Conservation (phyloP, 2,797 vertebrate species). For the Morus bassanus region DNA sequence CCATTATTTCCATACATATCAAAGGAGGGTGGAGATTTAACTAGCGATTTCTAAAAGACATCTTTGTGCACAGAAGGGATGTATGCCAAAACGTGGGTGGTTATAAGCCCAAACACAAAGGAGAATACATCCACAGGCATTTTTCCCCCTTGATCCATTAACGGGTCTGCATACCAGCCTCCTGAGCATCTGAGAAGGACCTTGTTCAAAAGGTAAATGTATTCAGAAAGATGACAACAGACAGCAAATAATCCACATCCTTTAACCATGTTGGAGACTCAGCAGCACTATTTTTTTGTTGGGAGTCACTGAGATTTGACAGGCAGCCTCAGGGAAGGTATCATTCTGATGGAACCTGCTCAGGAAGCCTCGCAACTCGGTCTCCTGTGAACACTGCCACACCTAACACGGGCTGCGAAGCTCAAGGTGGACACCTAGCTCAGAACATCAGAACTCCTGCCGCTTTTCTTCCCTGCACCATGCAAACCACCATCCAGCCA, state of each 20-base stretch:
- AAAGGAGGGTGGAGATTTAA: constrained; percentile 66
- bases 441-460: constrained; percentile 13
- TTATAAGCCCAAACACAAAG: constrained; percentile 63
- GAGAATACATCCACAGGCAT: constrained; percentile 65
- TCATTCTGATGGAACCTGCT: neutral
- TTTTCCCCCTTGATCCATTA: constrained; percentile 62
- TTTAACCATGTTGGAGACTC: neutral
- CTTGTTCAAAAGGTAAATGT: constrained; percentile 66
- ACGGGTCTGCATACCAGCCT: constrained; percentile 62
- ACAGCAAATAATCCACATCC: neutral
- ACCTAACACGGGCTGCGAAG: neutral
- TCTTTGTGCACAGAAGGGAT: constrained; percentile 66
- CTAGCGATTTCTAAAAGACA: constrained; percentile 61
- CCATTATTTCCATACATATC: constrained; percentile 69
- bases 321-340: neutral
- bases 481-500: neutral
- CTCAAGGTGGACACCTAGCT: constrained; percentile 54
- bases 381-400: neutral
- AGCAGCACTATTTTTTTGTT: neutral
- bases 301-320: neutral
- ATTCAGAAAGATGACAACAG: constrained; percentile 58
- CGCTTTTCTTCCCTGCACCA: neutral
- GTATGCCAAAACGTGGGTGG: constrained; percentile 68
- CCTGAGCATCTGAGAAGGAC: constrained; percentile 39
- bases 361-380: neutral